Conservation (phyloP, 2,888 invertebrate genomes). For the Merodon equestris region DNA sequence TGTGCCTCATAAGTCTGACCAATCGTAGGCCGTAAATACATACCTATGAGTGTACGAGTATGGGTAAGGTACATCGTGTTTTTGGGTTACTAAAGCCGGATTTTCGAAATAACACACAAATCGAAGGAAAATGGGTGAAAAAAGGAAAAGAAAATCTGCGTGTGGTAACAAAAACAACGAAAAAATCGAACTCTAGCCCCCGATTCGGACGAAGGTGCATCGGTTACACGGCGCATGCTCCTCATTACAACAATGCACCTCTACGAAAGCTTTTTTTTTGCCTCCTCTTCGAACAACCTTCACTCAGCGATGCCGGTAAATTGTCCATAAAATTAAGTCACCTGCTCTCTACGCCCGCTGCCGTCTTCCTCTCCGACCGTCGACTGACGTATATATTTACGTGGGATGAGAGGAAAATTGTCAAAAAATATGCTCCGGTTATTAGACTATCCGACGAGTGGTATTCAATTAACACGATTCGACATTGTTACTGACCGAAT, state of each 20-base stretch:
- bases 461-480: conserved; percentile 47
- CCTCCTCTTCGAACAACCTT: conserved; percentile 48
- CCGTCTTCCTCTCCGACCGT: too few relatives aligned
- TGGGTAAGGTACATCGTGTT: conserved; percentile 4
- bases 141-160: too few relatives aligned
- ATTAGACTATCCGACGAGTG: conserved; percentile 44
- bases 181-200: conserved; percentile 62
- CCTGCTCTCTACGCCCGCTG: too few relatives aligned
- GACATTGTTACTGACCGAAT: too few relatives aligned
- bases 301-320: conserved; percentile 54
- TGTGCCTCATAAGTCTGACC: neutral
- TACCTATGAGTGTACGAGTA: neutral
- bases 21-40: neutral
- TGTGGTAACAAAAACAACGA: conserved; percentile 27
- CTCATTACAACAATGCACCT: conserved; percentile 38
- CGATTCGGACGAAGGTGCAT: conserved; percentile 58
- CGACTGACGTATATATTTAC: too few relatives aligned
- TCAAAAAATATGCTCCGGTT: conserved; percentile 50
- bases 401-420: conserved; percentile 14
- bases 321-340: conserved; percentile 48
- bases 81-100: conserved; percentile 62
- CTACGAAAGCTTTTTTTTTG: conserved; percentile 18
- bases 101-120: conserved; percentile 39
- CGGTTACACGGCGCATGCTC: conserved; percentile 49
- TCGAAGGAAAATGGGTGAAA: conserved; percentile 1